These are phyloP conservation scores for Pollicipes pollicipes DNA, from an alignment of 1,140 invertebrate species.

Conservation along the genomic window DNA sequence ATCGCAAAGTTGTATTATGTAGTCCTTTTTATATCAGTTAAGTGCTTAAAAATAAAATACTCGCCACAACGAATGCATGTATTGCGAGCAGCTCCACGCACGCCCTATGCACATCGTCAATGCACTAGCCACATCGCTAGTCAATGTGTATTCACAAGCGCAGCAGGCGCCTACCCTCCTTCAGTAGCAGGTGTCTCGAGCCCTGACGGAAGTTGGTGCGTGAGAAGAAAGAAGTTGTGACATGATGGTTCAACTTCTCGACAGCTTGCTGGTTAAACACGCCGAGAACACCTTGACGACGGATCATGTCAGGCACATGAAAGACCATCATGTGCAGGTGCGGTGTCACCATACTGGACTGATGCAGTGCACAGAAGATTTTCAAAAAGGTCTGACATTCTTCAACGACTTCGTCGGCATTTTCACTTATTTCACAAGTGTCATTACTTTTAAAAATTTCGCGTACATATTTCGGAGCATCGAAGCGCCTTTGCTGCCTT, in stretches of 20 bases:
- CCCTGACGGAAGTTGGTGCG: neutral
- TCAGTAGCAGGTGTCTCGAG: neutral
- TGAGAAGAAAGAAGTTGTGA: neutral
- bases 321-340: neutral
- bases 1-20: too few relatives aligned
- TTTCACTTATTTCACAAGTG: neutral
- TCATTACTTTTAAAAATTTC: neutral
- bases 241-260: neutral
- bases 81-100: too few relatives aligned
- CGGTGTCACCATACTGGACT: neutral
- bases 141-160: too few relatives aligned
- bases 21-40: too few relatives aligned
- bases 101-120: too few relatives aligned
- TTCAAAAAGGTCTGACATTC: neutral
- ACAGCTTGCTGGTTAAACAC: neutral
- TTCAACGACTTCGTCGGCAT: neutral
- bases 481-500: too few relatives aligned
- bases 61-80: too few relatives aligned
- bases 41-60: too few relatives aligned
- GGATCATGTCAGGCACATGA: neutral
- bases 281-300: neutral
- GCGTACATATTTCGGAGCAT: neutral
- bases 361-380: neutral
- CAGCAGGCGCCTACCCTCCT: neutral
- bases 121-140: too few relatives aligned